phyloP scores from a whole-genome alignment of 2,888 invertebrate species.

The Tipula helvola region DNA sequence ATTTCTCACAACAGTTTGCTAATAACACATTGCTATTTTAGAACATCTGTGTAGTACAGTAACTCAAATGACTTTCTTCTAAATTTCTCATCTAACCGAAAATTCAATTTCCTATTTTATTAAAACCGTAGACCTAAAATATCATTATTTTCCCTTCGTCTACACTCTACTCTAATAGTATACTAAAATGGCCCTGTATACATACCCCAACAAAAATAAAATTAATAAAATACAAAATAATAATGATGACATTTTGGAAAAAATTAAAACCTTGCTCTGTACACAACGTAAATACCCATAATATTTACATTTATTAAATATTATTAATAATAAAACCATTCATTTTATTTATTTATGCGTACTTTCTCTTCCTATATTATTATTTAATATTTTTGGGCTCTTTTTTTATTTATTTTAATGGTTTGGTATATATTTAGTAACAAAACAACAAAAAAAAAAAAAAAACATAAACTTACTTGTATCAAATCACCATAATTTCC shows the following conservation, averaged over 20 bases:
- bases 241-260: background rate
- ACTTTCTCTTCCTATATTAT: background rate
- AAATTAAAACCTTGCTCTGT: background rate
- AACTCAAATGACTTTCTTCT: background rate
- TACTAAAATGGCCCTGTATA: background rate
- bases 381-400: background rate
- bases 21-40: background rate
- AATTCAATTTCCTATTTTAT: background rate
- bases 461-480: constrained; percentile 44
- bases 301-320: background rate
- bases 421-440: background rate
- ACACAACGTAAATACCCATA: background rate
- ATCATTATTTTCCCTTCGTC: background rate
- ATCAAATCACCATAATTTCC: constrained; percentile 67
- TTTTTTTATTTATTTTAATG: background rate
- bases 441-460: too few relatives aligned
- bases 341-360: background rate
- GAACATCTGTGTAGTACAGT: background rate
- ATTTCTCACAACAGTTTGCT: too few relatives aligned
- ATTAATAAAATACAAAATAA: background rate
- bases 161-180: background rate
- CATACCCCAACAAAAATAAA: background rate
- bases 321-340: background rate
- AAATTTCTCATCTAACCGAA: background rate
- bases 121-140: background rate